These are phyloP conservation scores for Ophraella communa DNA, from an alignment of 2,888 invertebrate species.

Conservation along the genomic window DNA sequence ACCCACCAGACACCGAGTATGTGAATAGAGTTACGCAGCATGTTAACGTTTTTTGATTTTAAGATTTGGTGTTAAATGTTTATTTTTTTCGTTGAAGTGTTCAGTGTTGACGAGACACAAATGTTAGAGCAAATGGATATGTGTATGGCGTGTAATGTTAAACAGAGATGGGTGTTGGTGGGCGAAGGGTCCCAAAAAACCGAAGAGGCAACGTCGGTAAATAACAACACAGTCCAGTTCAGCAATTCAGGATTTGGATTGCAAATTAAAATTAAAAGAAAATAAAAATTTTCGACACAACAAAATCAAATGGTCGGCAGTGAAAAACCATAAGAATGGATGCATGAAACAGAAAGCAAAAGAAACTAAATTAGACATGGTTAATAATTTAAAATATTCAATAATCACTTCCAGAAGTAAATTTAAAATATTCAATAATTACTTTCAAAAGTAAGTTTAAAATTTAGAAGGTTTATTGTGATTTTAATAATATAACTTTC, in stretches of 20 bases:
- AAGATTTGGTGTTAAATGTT: conserved; percentile 33
- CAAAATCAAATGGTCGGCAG: conserved; percentile 32
- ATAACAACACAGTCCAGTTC: conserved; percentile 42
- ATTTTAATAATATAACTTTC: not conserved
- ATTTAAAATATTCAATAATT: not conserved
- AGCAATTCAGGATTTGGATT: conserved; percentile 36
- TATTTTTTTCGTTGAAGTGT: conserved; percentile 24
- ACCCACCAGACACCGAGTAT: conserved; percentile 59
- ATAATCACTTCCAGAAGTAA: conserved; percentile 11
- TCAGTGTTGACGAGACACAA: conserved; percentile 32
- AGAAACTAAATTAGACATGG: conserved; percentile 40
- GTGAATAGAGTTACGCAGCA: conserved; percentile 39
- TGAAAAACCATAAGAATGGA: conserved; percentile 50
- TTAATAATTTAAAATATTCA: conserved; percentile 14
- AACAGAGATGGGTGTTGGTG: conserved; percentile 51
- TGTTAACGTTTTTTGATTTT: conserved; percentile 34
- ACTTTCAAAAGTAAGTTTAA: too few relatives aligned
- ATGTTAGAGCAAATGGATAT: conserved; percentile 34
- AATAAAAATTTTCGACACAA: conserved; percentile 36
- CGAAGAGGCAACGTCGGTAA: conserved; percentile 42
- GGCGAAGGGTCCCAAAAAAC: conserved; percentile 50
- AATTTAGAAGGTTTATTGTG: too few relatives aligned
- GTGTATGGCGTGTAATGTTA: conserved; percentile 35
- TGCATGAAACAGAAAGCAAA: conserved; percentile 61
- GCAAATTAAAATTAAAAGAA: conserved; percentile 43